A percentile compares a stretch with the other conserved stretches of the same genome.
These are phyloP conservation scores for Microcebus jonahi DNA, from an alignment of 2,113 vertebrate species.

Conservation along the genomic window DNA sequence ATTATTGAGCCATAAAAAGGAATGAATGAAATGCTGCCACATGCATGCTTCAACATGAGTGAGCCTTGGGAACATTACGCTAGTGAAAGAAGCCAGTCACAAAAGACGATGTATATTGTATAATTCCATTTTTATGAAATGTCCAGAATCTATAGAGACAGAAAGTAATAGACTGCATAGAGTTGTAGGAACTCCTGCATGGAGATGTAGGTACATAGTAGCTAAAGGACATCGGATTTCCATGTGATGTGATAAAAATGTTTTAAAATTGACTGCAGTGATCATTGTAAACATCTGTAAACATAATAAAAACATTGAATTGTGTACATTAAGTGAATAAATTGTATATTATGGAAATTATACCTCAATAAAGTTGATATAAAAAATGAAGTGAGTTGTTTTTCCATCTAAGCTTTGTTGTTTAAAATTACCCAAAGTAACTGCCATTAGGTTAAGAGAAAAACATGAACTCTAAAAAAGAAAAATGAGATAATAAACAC, in stretches of 20 bases:
- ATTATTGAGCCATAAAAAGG: neutral
- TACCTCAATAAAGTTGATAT: neutral
- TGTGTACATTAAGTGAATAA: neutral
- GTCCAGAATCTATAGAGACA: neutral
- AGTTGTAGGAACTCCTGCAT: too few relatives aligned
- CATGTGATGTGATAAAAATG: neutral
- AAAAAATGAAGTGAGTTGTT: neutral
- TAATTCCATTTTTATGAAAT: neutral
- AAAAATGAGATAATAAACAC: constrained; percentile 10
- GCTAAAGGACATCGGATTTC: neutral
- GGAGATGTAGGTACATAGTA: neutral
- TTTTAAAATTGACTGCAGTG: neutral
- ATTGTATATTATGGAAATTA: neutral
- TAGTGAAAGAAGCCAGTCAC: neutral
- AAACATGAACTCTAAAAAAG: neutral
- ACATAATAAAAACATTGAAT: neutral
- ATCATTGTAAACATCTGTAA: neutral
- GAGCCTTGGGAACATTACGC: neutral
- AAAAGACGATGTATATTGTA: neutral
- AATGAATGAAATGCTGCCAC: neutral
- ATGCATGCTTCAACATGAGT: neutral
- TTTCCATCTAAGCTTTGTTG: neutral
- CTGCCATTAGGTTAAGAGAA: neutral
- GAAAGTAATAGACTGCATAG: neutral
- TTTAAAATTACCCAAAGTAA: neutral